Base-by-base conservation (phyloP, 2,888 invertebrate species). In the Sphaeridia pumilis region DNA sequence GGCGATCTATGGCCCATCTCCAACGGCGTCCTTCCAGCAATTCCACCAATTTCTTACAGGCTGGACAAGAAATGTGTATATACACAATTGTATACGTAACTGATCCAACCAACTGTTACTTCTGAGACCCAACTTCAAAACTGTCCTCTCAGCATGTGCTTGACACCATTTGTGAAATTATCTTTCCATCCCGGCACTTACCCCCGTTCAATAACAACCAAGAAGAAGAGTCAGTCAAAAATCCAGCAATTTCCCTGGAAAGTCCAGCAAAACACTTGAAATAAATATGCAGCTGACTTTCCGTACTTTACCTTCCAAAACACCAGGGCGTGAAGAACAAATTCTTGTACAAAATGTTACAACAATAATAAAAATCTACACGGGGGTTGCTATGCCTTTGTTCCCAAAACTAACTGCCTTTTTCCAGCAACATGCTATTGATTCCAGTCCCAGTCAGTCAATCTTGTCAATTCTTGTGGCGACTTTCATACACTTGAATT, bases 131-230 rank as follows among this genome's bases (percentile, higher is more conserved):
- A 46, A 27, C 52, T 51, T 24, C 47, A 49, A 43, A 57, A 42
- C 50, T 51, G 52, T 50, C 55, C 54, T 57, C 54, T 22, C 59
- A 59, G 59, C 59, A 44, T 55, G 59, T 28, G 49, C 44, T 52
- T 59, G 54, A 59, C 57, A 57, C 58, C 57, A 55, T 56, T 57
- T 53, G 45, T 27, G 31, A 38, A 35, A 38, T 46, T 25, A 28
- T 46, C 26, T 27, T n/a, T n/a, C n/a, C n/a, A n/a, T n/a, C n/a
- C n/a, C n/a, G n/a, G n/a, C n/a, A n/a, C n/a, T n/a, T n/a, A n/a
- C n/a, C n/a, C n/a, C n/a, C n/a, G n/a, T n/a, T n/a, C n/a, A n/a
- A n/a, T n/a, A n/a, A n/a, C n/a, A n/a, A n/a, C n/a, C n/a, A n/a
- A n/a, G n/a, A n/a, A n/a, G n/a, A n/a, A n/a, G n/a, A n/a, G n/a